Evolutionary conservation across 2,797 vertebrate genomes (phyloP).

Genomic region (Schizopygopsis pylzovi): DNA sequence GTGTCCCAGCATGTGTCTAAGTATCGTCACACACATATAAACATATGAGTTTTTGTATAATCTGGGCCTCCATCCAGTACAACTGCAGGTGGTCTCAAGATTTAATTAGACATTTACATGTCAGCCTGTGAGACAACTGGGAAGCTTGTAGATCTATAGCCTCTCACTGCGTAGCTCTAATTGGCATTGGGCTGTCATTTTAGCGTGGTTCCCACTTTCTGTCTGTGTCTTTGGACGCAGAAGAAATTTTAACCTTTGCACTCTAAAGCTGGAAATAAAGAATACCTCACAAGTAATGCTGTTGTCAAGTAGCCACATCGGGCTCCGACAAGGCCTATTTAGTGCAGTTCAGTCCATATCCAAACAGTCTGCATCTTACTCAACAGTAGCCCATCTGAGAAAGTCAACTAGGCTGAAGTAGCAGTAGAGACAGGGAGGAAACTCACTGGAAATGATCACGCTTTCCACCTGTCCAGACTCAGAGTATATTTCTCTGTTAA

Average conservation of each 20-base stretch:
- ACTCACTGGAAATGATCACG: not conserved
- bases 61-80: not conserved
- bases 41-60: slow-evolving; percentile 40
- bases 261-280: not conserved
- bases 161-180: slow-evolving; percentile 21
- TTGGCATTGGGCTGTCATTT: slow-evolving; percentile 21
- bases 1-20: slow-evolving; percentile 22
- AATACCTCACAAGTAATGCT: not conserved
- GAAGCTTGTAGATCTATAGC: slow-evolving; percentile 30
- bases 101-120: slow-evolving; percentile 54
- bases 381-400: slow-evolving; percentile 20
- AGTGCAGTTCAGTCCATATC: slow-evolving; percentile 23
- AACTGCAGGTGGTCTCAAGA: slow-evolving; percentile 30
- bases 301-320: not conserved
- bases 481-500: not conserved
- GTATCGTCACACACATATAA: slow-evolving; percentile 12
- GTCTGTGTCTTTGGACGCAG: not conserved
- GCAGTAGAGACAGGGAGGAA: not conserved
- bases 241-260: not conserved
- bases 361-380: slow-evolving; percentile 10
- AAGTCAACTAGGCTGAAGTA: slow-evolving; percentile 28
- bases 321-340: not conserved
- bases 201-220: not conserved
- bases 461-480: not conserved
- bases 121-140: slow-evolving; percentile 33